Evolutionary conservation across 2,113 vertebrate genomes (phyloP), one percentile per base, ranked within the genome.

Genomic region (Clarias gariepinus): DNA sequence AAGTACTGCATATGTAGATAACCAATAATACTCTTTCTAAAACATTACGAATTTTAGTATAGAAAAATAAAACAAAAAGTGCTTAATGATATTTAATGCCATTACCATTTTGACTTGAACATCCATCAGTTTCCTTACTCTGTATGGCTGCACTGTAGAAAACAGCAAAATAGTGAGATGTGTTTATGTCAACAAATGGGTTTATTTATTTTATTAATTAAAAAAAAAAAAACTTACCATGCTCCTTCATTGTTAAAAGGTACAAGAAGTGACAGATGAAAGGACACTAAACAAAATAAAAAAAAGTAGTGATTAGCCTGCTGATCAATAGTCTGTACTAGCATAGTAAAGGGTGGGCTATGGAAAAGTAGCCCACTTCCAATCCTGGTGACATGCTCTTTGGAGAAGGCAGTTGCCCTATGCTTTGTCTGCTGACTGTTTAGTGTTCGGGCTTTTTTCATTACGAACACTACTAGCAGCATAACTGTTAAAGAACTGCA

Each of bases 81-180:
- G 21, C 10, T 25, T 10, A 47, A 23, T 41, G 19, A 8, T 18
- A 19, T 23, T 25, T 21, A 84, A 21, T 15, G 13, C 16, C 93
- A 94, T 96, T 95, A 99, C 98, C 96, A 96, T 94, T 95, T 95
- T 98, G 82, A 92, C 87, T 82, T 98, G 97, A 30, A 98, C 93
- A 41, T 97, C 96, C 92, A 99, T 93, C 21, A 99, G 92, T 85
- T 90, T 97, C 90, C 97, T 95, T 66, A 98, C 93, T 92, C 97
- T 96, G 95, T 96, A 98, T 81, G 95, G 95, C 80, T 94, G 96
- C 81, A 99, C 98, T 99, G 88, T 55, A 88, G 92, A 88, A 91
- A 57, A 81, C 21, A 52, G 60, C 28, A 64, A 74, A 66, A 30
- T 9, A 60, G 63, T 15, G 13, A 8, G 41, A 5, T 18, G 52